phyloP scores from a whole-genome alignment of 2,113 vertebrate species.

The Propithecus coquereli region DNA sequence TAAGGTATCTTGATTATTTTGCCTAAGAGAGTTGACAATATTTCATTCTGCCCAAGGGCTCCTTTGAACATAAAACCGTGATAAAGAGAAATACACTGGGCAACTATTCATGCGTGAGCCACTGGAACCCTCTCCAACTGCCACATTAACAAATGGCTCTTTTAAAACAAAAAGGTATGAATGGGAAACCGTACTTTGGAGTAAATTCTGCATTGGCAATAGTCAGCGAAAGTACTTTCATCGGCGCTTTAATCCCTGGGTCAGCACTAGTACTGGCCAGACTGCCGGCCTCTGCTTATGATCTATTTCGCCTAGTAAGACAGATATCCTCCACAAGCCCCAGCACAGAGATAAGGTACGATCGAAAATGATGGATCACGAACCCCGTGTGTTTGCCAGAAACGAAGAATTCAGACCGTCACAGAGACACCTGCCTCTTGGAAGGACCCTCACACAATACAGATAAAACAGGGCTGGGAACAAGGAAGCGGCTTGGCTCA shows the following conservation, averaged over 20 bases:
- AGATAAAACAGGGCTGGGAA: neutral
- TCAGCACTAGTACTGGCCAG: neutral
- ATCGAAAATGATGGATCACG: conserved; percentile 50
- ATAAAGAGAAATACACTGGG: conserved; percentile 42
- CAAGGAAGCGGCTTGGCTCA: conserved; percentile 8
- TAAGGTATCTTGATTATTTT: conserved; percentile 61
- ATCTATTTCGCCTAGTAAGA: conserved; percentile 49
- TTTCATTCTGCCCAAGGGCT: conserved; percentile 49
- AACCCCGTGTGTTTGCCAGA: neutral
- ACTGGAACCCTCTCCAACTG: conserved; percentile 35
- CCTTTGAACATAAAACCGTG: conserved; percentile 44
- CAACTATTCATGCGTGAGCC: conserved; percentile 43
- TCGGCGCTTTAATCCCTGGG: neutral
- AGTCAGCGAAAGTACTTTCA: conserved; percentile 5
- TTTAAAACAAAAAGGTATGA: conserved; percentile 53
- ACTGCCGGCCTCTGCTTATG: neutral
- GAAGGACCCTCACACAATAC: neutral
- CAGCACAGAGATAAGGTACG: conserved; percentile 16
- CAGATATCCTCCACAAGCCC: neutral
- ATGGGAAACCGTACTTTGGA: neutral
- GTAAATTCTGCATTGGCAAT: conserved; percentile 25
- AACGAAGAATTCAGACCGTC: conserved; percentile 34
- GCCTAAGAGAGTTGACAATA: conserved; percentile 53
- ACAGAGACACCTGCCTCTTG: conserved; percentile 62
- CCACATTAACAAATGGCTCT: conserved; percentile 52